Conservation (phyloP, 1,140 invertebrate species). For the Pachypsylla venusta region DNA sequence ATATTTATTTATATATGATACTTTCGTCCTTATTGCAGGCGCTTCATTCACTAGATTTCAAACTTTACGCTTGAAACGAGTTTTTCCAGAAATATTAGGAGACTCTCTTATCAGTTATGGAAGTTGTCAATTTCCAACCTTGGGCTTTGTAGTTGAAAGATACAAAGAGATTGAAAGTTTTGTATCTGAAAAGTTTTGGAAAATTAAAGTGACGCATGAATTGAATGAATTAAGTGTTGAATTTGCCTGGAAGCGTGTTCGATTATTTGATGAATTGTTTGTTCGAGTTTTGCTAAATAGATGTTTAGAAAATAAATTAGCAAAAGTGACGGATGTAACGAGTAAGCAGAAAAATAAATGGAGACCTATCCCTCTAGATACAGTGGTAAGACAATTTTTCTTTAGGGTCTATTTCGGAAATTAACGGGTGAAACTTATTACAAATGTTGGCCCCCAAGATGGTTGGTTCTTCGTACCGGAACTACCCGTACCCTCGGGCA, state of each 20-base stretch:
- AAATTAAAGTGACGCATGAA: slow-evolving; percentile 50
- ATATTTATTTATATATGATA: too few species aligned
- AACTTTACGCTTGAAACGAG: slow-evolving; percentile 73
- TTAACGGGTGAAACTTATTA: too few species aligned
- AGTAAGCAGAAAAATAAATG: slow-evolving; percentile 91
- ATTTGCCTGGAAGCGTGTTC: slow-evolving; percentile 75
- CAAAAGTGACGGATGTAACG: slow-evolving; percentile 64
- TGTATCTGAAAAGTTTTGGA: slow-evolving; percentile 84
- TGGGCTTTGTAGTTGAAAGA: slow-evolving; percentile 93
- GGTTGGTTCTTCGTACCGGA: too few species aligned
- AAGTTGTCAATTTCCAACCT: slow-evolving; percentile 91
- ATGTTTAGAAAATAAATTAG: slow-evolving; percentile 56
- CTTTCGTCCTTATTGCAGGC: slow-evolving; percentile 36
- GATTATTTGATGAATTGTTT: slow-evolving; percentile 75
- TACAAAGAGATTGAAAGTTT: slow-evolving; percentile 82
- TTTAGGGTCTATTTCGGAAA: too few species aligned
- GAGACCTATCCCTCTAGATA: slow-evolving; percentile 89
- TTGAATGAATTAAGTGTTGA: slow-evolving; percentile 49
- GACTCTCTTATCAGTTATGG: slow-evolving; percentile 90
- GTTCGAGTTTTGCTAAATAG: slow-evolving; percentile 66
- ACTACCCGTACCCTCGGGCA: too few species aligned
- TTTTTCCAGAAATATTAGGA: slow-evolving; percentile 59
- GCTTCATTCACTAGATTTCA: slow-evolving; percentile 98
- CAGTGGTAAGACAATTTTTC: slow-evolving; percentile 83
- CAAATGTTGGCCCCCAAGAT: too few species aligned